These are phyloP conservation scores for Euura lappo DNA, from an alignment of 1,140 invertebrate species.

Conservation along the genomic window DNA sequence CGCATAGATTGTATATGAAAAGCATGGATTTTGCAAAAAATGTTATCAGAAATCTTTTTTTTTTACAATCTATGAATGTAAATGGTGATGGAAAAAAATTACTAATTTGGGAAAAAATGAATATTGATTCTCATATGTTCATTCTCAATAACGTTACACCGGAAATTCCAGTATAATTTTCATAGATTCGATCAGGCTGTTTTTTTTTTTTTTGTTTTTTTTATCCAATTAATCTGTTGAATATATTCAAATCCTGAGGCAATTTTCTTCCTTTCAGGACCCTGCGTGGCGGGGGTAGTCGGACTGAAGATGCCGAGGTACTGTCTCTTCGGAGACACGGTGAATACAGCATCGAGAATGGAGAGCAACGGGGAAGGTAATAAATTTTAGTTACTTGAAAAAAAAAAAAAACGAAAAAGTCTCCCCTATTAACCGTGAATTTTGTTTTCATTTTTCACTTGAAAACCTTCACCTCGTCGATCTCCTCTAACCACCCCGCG, in stretches of 20 bases:
- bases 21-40: no score
- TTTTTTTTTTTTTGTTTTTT: conserved; percentile 10
- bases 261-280: conserved; percentile 64
- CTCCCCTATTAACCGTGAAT: neutral
- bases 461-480: neutral
- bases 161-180: no score
- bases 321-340: conserved; percentile 93
- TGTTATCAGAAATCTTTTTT: no score
- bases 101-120: no score
- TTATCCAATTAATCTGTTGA: neutral
- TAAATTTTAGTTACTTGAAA: conserved; percentile 10
- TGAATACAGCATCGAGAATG: conserved; percentile 94
- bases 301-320: conserved; percentile 93
- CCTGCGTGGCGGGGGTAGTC: conserved; percentile 92
- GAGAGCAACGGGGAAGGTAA: conserved; percentile 87
- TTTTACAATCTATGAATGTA: no score
- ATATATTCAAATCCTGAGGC: conserved; percentile 16
- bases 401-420: neutral
- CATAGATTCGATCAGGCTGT: neutral
- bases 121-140: no score
- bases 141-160: no score
- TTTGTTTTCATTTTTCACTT: neutral
- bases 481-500: no score
- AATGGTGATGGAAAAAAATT: no score
- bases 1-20: no score